Conservation (phyloP, 2,888 invertebrate species). For the Stegana nigrithorax region DNA sequence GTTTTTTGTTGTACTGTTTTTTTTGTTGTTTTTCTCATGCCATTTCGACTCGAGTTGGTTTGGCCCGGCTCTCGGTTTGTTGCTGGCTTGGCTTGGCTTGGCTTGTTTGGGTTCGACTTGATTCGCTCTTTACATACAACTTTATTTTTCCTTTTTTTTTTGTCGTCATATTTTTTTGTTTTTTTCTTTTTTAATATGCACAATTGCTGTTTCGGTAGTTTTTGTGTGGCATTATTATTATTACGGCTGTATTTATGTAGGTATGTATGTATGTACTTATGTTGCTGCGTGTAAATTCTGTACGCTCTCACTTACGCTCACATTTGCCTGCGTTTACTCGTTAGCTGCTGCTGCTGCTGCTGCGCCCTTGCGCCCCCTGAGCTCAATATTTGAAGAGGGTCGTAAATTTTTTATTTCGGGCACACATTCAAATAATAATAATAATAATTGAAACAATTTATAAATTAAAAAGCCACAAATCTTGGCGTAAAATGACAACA, state of each 20-base stretch:
- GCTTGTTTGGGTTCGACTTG: slow-evolving; percentile 39
- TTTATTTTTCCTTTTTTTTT: too few relatives aligned
- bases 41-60: too few relatives aligned
- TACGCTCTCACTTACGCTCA: background rate
- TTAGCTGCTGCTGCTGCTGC: too few relatives aligned
- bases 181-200: slow-evolving; percentile 53
- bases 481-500: slow-evolving; percentile 55
- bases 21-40: background rate
- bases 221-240: slow-evolving; percentile 50
- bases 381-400: slow-evolving; percentile 36
- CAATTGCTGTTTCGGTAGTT: slow-evolving; percentile 58
- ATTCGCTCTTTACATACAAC: slow-evolving; percentile 25
- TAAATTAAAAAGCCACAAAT: slow-evolving; percentile 63
- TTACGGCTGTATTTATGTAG: slow-evolving; percentile 42
- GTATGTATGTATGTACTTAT: slow-evolving; percentile 4
- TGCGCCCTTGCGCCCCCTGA: background rate
- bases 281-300: too few relatives aligned
- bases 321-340: too few relatives aligned
- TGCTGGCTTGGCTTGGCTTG: slow-evolving; percentile 28
- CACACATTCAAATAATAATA: slow-evolving; percentile 47
- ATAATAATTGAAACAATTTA: slow-evolving; percentile 61
- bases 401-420: slow-evolving; percentile 46
- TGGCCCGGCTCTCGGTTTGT: background rate
- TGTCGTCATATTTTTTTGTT: slow-evolving; percentile 8
- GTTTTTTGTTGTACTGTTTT: background rate